Evolutionary conservation across 2,888 invertebrate genomes (phyloP).

Genomic region (Cenopis cana): DNA sequence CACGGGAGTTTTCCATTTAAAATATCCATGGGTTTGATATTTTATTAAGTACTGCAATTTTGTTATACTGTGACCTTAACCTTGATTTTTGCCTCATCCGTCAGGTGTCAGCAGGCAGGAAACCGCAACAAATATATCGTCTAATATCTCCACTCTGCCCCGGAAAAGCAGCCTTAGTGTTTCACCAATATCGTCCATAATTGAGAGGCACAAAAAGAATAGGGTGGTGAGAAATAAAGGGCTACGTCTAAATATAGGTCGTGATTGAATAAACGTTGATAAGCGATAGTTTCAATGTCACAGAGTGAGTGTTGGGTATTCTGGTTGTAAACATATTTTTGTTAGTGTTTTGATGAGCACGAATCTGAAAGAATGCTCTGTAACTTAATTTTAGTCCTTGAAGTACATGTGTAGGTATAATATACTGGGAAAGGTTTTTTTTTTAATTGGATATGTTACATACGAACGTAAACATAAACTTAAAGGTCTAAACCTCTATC

Average conservation of each 20-base stretch:
- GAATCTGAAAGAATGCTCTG: too few relatives aligned
- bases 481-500: too few relatives aligned
- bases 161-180: neutral
- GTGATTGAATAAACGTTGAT: neutral
- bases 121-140: neutral
- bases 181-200: neutral
- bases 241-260: neutral
- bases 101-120: slow-evolving; percentile 15
- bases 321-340: neutral
- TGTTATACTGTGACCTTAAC: slow-evolving; percentile 17
- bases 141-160: neutral
- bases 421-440: too few relatives aligned
- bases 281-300: neutral
- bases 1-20: too few relatives aligned
- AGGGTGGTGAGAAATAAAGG: neutral
- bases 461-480: too few relatives aligned
- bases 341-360: too few relatives aligned
- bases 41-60: neutral
- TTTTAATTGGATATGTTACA: too few relatives aligned
- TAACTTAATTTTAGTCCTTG: too few relatives aligned
- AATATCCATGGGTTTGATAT: neutral
- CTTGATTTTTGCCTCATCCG: slow-evolving; percentile 24
- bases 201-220: neutral
- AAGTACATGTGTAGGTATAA: too few relatives aligned
- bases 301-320: neutral